Evolutionary conservation across 1,140 invertebrate species (phyloP).

Genomic region (Odontomachus brunneus): DNA sequence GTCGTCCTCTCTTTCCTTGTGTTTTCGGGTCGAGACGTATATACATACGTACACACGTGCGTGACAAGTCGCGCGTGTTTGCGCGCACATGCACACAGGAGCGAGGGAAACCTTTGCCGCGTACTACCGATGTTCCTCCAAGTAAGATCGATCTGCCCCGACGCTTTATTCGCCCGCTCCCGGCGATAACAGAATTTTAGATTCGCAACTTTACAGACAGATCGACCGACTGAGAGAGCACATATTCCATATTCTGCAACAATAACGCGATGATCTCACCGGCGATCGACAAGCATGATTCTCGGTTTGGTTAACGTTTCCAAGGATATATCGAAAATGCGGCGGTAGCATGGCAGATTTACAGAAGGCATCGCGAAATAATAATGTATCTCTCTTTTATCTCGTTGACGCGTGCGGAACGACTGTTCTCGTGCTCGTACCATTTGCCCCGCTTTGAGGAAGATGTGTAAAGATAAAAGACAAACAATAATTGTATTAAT

Average conservation of each 20-base stretch:
- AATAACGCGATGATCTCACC: slow-evolving; percentile 37
- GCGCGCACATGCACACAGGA: not conserved
- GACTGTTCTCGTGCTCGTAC: too few species aligned
- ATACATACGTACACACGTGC: too few species aligned
- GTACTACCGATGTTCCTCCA: slow-evolving; percentile 19
- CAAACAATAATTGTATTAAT: too few species aligned
- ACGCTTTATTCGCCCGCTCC: slow-evolving; percentile 47
- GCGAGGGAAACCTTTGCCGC: slow-evolving; percentile 26
- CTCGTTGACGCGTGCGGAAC: slow-evolving; percentile 9
- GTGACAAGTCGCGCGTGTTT: not conserved
- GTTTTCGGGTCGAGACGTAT: slow-evolving; percentile 32
- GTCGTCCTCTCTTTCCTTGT: slow-evolving; percentile 19
- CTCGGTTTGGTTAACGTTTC: slow-evolving; percentile 35
- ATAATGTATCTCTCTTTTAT: slow-evolving; percentile 2
- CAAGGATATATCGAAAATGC: not conserved
- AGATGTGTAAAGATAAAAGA: not conserved
- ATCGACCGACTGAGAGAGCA: slow-evolving; percentile 32
- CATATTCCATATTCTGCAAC: slow-evolving; percentile 49
- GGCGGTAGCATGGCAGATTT: slow-evolving; percentile 3
- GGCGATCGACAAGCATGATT: slow-evolving; percentile 47
- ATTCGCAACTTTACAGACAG: slow-evolving; percentile 38
- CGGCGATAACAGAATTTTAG: slow-evolving; percentile 55
- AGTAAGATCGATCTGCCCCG: slow-evolving; percentile 43
- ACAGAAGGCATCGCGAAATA: slow-evolving; percentile 18
- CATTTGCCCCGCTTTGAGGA: too few species aligned